These are phyloP conservation scores for Diplosoma virens DNA, from an alignment of 23 tunicate species.

Conservation along the genomic window DNA sequence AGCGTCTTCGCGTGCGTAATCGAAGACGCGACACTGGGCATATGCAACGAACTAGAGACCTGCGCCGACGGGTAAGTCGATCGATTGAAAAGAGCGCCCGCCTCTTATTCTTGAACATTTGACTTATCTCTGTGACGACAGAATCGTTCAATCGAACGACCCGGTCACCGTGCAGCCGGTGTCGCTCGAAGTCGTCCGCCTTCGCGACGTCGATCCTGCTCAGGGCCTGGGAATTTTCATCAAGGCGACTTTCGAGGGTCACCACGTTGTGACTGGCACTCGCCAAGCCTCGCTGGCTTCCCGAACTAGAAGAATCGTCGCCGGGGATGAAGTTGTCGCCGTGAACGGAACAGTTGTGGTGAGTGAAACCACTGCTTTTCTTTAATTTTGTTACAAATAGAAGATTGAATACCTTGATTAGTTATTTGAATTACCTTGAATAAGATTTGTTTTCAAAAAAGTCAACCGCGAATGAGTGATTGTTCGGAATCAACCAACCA, in stretches of 20 bases:
- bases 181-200: constrained; percentile 47
- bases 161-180: constrained; percentile 70
- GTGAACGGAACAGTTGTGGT: constrained; percentile 83
- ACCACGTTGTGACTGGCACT: constrained; percentile 94
- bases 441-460: not conserved
- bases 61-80: constrained; percentile 57
- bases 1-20: constrained; percentile 93
- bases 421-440: not conserved
- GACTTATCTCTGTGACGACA: not conserved
- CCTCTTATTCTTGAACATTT: too few relatives aligned
- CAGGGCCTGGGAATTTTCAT: constrained; percentile 84
- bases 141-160: constrained; percentile 63
- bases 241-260: constrained; percentile 92
- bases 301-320: constrained; percentile 33
- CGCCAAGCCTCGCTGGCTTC: constrained; percentile 73
- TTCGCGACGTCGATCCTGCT: constrained; percentile 56
- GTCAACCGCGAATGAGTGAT: too few relatives aligned
- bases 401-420: not conserved
- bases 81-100: not conserved
- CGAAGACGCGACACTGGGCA: constrained; percentile 79
- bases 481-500: too few relatives aligned
- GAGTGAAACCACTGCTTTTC: not conserved
- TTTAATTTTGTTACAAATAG: not conserved
- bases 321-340: constrained; percentile 92
- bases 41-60: constrained; percentile 77